These are phyloP conservation scores for Caenorhabditis wallacei DNA, from an alignment of 2,888 invertebrate species.

Conservation along the genomic window DNA sequence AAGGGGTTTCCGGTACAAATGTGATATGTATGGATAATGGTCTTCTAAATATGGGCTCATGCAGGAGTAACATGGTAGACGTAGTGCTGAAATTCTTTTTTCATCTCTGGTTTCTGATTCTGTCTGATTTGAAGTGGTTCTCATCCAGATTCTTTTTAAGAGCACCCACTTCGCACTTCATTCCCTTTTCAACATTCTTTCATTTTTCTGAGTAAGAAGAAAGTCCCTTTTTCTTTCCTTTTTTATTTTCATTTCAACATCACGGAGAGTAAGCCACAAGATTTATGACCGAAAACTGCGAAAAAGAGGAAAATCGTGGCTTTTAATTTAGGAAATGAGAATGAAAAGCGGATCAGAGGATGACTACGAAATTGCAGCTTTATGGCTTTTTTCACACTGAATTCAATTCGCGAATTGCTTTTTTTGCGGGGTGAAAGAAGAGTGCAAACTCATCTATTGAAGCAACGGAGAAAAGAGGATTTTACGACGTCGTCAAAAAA, in stretches of 20 bases:
- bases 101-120: constrained; percentile 17
- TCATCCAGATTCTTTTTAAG: constrained; percentile 9
- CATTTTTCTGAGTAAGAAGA: constrained; percentile 2
- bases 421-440: constrained; percentile 30
- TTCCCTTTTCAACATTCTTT: constrained; percentile 23
- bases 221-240: no score
- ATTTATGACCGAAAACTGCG: constrained; percentile 39
- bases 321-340: constrained; percentile 62
- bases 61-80: constrained; percentile 82
- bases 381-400: constrained; percentile 41
- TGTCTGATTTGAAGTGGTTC: constrained; percentile 26
- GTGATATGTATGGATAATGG: constrained; percentile 79
- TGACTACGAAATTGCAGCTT: constrained; percentile 51
- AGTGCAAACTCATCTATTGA: constrained; percentile 31
- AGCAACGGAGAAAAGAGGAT: constrained; percentile 1
- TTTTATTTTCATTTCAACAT: constrained; percentile 1
- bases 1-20: constrained; percentile 80
- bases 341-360: constrained; percentile 45
- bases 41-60: constrained; percentile 82
- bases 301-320: constrained; percentile 23
- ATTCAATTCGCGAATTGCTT: constrained; percentile 21
- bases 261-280: constrained; percentile 17
- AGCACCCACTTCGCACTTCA: constrained; percentile 49
- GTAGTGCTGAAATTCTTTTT: constrained; percentile 73
- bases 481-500: constrained; percentile 50